Evolutionary conservation across 1,140 invertebrate species (phyloP), one percentile per base, ranked within the genome.

Genomic region (Myzus persicae): DNA sequence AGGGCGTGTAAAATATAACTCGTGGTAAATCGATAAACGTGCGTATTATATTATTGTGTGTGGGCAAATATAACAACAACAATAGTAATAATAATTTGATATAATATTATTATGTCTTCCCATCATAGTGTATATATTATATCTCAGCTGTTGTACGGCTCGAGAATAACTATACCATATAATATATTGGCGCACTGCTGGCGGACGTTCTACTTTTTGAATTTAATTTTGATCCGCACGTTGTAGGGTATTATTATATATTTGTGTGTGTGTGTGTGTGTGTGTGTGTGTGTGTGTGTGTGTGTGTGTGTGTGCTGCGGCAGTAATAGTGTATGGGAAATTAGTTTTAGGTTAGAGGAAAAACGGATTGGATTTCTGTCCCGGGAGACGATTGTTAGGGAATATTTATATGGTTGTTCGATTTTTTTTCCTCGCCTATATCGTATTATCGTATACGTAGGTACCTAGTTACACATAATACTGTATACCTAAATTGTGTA

Each of bases 301-400:
- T 38, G 38, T 40, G 38, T 26, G 24, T 26, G 24, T 42, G 2
- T 24, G 18, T 84, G 42, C 7, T 18, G 22, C 46, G 14, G 9
- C 9, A 7, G 87, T 90, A 90, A 90, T 67, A n/a, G 51, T 46
- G 85, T 67, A 92, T 91, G 38, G 81, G 91, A 93, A 93, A 93
- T 93, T 93, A 93, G 91, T 84, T 93, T 84, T 51, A 51, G 76
- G 91, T 54, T 38, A 84, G 76, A 9, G 91, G 36, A 54, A 84
- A 84, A 84, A 54, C 46, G 76, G 89, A 67, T 84, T 84, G 44
- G 91, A 42, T 48, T 54, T n/a, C 4, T 40, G 36, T 93, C 91
- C 91, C 91, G 46, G 14, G 91, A 54, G 91, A 93, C 81, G 91
- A 93, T 93, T 85, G 81, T 51, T 31, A 14, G 46, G 26, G 24